phyloP scores from a whole-genome alignment of 2,797 vertebrate species.

The Sciurus carolinensis region DNA sequence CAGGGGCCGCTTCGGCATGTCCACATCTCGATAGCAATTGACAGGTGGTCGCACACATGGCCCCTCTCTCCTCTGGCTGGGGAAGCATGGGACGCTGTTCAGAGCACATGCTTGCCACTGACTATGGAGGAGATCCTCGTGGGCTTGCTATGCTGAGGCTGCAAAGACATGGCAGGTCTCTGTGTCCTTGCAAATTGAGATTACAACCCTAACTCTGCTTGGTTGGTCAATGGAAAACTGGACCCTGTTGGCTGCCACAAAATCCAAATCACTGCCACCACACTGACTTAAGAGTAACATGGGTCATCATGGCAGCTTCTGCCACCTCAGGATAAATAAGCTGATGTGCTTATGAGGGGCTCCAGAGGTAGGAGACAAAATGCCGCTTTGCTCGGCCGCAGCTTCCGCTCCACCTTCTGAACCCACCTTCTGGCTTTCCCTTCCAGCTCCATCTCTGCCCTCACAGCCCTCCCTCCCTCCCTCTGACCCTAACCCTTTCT shows the following conservation, averaged over 20 bases:
- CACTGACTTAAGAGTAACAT: not conserved
- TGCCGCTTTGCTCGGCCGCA: not conserved
- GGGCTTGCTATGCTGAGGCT: not conserved
- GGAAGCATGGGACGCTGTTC: not conserved
- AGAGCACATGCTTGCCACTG: not conserved
- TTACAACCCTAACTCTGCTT: not conserved
- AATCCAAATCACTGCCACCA: not conserved
- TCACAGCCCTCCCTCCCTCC: too few relatives aligned
- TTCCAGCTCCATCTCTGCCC: not conserved
- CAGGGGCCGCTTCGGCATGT: not conserved
- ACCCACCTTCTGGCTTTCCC: not conserved
- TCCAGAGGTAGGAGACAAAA: not conserved
- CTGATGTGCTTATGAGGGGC: not conserved
- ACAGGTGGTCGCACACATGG: rapidly evolving
- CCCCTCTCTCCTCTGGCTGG: not conserved
- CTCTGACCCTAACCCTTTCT: not conserved
- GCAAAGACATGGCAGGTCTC: too few relatives aligned
- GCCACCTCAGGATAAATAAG: not conserved
- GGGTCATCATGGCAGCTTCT: not conserved
- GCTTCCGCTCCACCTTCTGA: not conserved
- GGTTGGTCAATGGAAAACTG: not conserved
- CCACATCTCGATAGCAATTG: not conserved
- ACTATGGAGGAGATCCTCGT: not conserved
- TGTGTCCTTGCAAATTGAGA: not conserved
- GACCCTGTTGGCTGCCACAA: too few relatives aligned